Evolutionary conservation across 2,888 invertebrate genomes (phyloP).

Genomic region (Heliconius charithonia): DNA sequence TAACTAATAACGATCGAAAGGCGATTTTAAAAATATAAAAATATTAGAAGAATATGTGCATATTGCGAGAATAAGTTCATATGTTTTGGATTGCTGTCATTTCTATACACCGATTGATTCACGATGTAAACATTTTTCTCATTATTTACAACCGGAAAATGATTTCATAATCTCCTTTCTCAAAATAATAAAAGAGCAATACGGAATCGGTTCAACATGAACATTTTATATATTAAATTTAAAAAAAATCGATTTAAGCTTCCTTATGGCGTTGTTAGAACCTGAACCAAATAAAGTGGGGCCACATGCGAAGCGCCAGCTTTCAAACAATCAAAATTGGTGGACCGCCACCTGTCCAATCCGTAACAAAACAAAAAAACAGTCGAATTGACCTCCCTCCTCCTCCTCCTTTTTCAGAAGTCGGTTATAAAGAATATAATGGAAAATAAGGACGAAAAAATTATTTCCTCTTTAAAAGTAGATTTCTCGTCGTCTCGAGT

Average conservation of each 20-base stretch:
- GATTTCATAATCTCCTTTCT: not conserved
- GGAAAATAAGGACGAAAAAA: not conserved
- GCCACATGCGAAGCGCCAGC: no score
- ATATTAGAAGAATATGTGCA: not conserved
- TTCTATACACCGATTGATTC: not conserved
- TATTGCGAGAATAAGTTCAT: not conserved
- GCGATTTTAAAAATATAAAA: not conserved
- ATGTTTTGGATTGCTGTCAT: not conserved
- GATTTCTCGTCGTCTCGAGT: slow-evolving; percentile 18
- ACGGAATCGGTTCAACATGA: not conserved
- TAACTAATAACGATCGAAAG: not conserved
- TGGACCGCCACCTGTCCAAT: no score
- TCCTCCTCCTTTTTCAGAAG: no score
- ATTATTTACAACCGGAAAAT: not conserved
- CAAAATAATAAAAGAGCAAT: not conserved
- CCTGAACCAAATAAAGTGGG: no score
- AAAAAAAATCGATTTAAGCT: no score
- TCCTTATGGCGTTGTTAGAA: no score
- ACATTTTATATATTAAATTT: not conserved
- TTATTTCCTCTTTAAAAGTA: slow-evolving; percentile 15
- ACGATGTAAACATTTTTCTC: not conserved
- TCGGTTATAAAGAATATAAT: not conserved
- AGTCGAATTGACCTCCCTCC: no score
- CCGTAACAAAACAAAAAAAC: no score
- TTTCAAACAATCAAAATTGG: no score